Evolutionary conservation across 2,113 vertebrate species (phyloP).

Genomic region (Gracilinanus agilis): DNA sequence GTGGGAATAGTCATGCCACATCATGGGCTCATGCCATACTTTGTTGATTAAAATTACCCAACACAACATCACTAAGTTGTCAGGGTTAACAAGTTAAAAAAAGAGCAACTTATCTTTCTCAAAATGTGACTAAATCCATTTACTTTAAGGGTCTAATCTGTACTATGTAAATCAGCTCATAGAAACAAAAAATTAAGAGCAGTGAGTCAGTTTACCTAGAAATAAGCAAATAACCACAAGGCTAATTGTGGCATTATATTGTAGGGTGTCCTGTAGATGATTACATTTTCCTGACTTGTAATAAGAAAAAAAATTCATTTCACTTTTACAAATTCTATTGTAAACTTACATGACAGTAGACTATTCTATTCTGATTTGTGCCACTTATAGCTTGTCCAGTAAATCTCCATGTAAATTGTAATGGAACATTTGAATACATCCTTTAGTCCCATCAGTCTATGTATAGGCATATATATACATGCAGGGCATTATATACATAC

Average conservation of each 20-base stretch:
- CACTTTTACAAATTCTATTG: background rate
- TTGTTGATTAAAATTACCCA: slow-evolving; percentile 32
- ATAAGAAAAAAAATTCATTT: background rate
- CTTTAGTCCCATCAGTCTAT: background rate
- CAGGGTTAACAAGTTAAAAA: slow-evolving; percentile 20
- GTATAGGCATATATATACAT: background rate
- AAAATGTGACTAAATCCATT: background rate
- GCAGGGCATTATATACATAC: background rate
- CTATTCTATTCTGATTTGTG: background rate
- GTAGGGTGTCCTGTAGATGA: background rate
- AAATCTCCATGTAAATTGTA: background rate
- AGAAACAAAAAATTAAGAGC: background rate
- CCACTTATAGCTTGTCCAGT: background rate
- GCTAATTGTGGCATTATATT: slow-evolving; percentile 24
- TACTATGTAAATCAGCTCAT: slow-evolving; percentile 30
- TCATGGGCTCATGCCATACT: background rate
- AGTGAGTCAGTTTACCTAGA: slow-evolving; percentile 17
- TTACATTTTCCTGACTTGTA: slow-evolving; percentile 28
- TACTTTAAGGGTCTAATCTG: background rate
- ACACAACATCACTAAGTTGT: background rate
- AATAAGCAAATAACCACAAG: background rate
- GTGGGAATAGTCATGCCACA: background rate
- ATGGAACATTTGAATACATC: background rate
- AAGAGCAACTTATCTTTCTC: slow-evolving; percentile 2
- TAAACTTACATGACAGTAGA: background rate